Evolutionary conservation across 2,113 vertebrate genomes (phyloP).

Genomic region (Calidris pygmaea): DNA sequence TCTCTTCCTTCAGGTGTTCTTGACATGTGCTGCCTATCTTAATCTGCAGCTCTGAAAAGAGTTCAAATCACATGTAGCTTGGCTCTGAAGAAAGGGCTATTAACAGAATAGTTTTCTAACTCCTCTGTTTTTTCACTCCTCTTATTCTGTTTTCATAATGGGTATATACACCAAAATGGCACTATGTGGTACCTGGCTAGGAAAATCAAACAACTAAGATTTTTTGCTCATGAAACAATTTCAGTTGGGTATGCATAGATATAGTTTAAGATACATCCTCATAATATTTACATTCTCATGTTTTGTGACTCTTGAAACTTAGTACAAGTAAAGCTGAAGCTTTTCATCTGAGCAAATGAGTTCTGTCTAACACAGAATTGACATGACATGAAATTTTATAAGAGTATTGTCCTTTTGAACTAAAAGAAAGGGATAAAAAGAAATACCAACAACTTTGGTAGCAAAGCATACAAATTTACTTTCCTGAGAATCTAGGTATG

Average conservation of each 20-base stretch:
- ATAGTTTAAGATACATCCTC: neutral
- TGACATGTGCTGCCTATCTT: neutral
- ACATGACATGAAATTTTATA: neutral
- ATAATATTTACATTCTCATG: fast-evolving
- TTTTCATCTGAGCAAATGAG: neutral
- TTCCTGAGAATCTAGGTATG: neutral
- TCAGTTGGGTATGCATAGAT: neutral
- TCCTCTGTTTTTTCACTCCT: neutral
- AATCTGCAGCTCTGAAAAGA: neutral
- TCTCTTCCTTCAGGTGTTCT: neutral
- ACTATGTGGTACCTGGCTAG: neutral
- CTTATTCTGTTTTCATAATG: neutral
- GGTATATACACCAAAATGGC: neutral
- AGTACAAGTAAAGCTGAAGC: neutral
- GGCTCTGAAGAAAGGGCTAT: neutral
- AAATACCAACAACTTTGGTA: neutral
- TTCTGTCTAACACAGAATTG: neutral
- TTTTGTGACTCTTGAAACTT: neutral
- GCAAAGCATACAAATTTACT: neutral
- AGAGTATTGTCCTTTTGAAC: neutral
- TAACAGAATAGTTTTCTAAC: neutral
- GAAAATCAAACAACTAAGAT: neutral
- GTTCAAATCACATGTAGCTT: neutral
- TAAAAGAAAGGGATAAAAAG: neutral
- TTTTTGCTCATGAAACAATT: neutral